Percentiles rank a stretch among this genome's conserved stretches.
Evolutionary conservation across 2,113 vertebrate species (phyloP).

Genomic region (Acanthochromis polyacanthus): DNA sequence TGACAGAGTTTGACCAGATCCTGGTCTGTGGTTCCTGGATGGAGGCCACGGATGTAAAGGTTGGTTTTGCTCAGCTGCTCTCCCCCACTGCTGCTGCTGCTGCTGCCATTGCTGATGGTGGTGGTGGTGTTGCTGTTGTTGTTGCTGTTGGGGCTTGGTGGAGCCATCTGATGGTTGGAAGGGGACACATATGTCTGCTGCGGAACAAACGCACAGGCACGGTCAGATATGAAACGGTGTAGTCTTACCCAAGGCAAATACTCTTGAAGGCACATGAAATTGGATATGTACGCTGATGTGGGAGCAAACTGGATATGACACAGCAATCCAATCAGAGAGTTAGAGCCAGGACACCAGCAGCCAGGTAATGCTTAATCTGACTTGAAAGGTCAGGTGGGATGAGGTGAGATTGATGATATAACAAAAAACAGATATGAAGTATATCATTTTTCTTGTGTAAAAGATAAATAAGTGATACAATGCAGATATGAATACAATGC

Average conservation of each 20-base stretch:
- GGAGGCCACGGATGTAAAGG: constrained; percentile 94
- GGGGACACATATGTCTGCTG: constrained; percentile 90
- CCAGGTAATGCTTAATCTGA: constrained; percentile 21
- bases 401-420: constrained; percentile 6
- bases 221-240: constrained; percentile 12
- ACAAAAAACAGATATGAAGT: not conserved
- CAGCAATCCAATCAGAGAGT: not conserved
- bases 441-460: not conserved
- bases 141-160: constrained; percentile 88
- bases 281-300: not conserved
- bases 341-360: constrained; percentile 7
- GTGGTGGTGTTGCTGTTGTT: constrained; percentile 64
- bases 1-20: constrained; percentile 95
- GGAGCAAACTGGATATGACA: constrained; percentile 1
- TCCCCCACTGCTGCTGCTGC: constrained; percentile 77
- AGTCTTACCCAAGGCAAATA: not conserved
- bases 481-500: not conserved
- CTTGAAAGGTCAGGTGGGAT: constrained; percentile 3
- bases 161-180: constrained; percentile 90
- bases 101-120: constrained; percentile 77
- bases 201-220: constrained; percentile 29
- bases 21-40: constrained; percentile 94
- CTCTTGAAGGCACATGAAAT: not conserved
- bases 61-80: constrained; percentile 97
- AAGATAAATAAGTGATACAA: not conserved